Evolutionary conservation across 2,888 invertebrate genomes (phyloP).

Genomic region (Masnerella sp.): DNA sequence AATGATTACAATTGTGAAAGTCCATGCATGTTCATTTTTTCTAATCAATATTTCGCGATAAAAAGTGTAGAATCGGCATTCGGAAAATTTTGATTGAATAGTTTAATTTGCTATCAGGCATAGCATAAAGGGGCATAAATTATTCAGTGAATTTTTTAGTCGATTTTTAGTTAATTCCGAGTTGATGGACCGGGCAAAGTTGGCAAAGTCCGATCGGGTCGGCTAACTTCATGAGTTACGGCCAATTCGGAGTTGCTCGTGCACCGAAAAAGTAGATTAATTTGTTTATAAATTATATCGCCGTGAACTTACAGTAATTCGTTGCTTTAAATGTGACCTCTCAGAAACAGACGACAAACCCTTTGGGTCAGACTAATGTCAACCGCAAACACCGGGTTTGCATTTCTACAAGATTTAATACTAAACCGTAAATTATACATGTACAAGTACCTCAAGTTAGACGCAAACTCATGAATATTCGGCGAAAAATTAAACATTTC

Average conservation of each 20-base stretch:
- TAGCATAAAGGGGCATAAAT: too few relatives aligned
- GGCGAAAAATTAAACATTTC: constrained; percentile 21
- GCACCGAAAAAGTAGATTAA: constrained; percentile 28
- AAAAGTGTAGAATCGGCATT: too few relatives aligned
- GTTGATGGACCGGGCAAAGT: constrained; percentile 14
- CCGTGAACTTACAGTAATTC: constrained; percentile 39
- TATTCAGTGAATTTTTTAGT: not conserved
- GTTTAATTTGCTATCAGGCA: too few relatives aligned
- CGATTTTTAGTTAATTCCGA: constrained; percentile 6
- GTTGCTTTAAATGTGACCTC: constrained; percentile 42
- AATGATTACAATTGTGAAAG: too few relatives aligned
- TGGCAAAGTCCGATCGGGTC: constrained; percentile 21
- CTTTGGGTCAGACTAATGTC: constrained; percentile 53
- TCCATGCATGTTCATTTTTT: too few relatives aligned
- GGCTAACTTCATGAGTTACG: constrained; percentile 25
- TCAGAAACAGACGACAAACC: constrained; percentile 43
- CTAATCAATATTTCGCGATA: too few relatives aligned
- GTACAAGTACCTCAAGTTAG: constrained; percentile 31
- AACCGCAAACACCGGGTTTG: constrained; percentile 45
- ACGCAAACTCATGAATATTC: constrained; percentile 40
- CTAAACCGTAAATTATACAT: constrained; percentile 51
- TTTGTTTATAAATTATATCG: constrained; percentile 39
- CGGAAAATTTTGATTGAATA: too few relatives aligned
- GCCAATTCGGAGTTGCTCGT: constrained; percentile 13
- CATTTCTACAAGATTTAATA: constrained; percentile 55